A percentile compares a stretch with the other conserved stretches of the same genome.
phyloP scores from a whole-genome alignment of 2,113 vertebrate genomes.

The Dromiciops gliroides region DNA sequence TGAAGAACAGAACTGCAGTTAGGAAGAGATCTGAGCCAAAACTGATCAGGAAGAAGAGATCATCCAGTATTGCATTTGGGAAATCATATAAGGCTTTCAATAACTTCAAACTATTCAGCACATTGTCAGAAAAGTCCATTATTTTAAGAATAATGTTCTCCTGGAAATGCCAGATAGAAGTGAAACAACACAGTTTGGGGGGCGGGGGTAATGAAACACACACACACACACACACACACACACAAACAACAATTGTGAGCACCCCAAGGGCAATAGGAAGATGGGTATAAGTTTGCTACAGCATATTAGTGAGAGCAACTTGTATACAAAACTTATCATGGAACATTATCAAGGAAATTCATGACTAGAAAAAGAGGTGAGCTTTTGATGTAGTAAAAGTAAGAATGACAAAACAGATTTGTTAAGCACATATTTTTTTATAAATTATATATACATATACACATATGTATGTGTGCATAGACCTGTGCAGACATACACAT shows the following conservation, averaged over 20 bases:
- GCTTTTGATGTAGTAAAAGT: background rate
- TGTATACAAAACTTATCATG: background rate
- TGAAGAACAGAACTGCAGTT: background rate
- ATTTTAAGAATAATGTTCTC: background rate
- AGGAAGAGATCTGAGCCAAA: background rate
- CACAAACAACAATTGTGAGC: background rate
- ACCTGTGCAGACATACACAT: background rate
- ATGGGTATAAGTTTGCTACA: background rate
- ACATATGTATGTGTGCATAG: background rate
- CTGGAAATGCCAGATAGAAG: background rate
- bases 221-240: no score
- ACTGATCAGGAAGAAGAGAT: background rate
- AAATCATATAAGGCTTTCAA: background rate
- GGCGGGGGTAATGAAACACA: no score
- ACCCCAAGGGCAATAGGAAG: background rate
- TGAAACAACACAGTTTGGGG: background rate
- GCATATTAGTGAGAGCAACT: no score
- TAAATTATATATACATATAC: background rate
- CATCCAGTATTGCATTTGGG: background rate
- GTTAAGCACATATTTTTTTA: background rate
- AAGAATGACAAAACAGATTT: background rate
- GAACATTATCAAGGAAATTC: background rate
- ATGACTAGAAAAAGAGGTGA: background rate
- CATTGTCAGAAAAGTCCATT: background rate
- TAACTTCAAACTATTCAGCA: background rate